A percentile compares a stretch with the other conserved stretches of the same genome.
Conservation (phyloP, 2,888 invertebrate genomes). For the Tyria jacobaeae region DNA sequence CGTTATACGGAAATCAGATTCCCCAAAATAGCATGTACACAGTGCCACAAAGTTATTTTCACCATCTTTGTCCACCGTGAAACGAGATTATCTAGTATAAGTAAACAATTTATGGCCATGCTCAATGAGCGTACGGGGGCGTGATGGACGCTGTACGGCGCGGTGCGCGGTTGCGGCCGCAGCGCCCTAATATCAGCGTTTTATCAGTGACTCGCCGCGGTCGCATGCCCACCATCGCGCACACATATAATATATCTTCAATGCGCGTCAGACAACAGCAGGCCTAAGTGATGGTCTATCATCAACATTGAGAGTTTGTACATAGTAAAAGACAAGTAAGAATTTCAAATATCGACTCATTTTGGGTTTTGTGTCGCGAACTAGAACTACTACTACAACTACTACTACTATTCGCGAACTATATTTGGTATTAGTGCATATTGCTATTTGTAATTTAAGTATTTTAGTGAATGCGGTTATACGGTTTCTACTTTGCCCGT, state of each 20-base stretch:
- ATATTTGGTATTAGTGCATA: too few species aligned
- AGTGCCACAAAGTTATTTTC: too few species aligned
- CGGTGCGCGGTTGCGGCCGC: slow-evolving; percentile 58
- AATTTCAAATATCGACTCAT: not conserved
- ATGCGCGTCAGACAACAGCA: slow-evolving; percentile 34
- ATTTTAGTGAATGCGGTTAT: too few species aligned
- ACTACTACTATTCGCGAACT: too few species aligned
- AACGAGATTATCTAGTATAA: slow-evolving; percentile 32
- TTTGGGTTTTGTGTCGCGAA: too few species aligned
- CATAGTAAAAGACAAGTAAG: not conserved
- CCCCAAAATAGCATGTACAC: too few species aligned
- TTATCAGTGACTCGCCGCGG: slow-evolving; percentile 76
- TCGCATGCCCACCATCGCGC: slow-evolving; percentile 45
- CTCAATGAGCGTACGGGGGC: slow-evolving; percentile 49
- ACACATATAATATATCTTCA: slow-evolving; percentile 32
- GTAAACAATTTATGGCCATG: slow-evolving; percentile 54
- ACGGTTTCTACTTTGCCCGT: too few species aligned
- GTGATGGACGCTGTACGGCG: slow-evolving; percentile 71
- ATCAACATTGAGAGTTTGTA: slow-evolving; percentile 20
- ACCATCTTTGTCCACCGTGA: slow-evolving; percentile 9
- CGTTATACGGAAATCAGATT: too few species aligned
- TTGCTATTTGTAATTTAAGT: too few species aligned
- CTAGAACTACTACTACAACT: too few species aligned
- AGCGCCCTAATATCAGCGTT: slow-evolving; percentile 80
- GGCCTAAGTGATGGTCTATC: slow-evolving; percentile 39